A percentile compares a stretch with the other conserved stretches of the same genome.
phyloP scores from a whole-genome alignment of 2,113 vertebrate species.

The Asarcornis scutulata region DNA sequence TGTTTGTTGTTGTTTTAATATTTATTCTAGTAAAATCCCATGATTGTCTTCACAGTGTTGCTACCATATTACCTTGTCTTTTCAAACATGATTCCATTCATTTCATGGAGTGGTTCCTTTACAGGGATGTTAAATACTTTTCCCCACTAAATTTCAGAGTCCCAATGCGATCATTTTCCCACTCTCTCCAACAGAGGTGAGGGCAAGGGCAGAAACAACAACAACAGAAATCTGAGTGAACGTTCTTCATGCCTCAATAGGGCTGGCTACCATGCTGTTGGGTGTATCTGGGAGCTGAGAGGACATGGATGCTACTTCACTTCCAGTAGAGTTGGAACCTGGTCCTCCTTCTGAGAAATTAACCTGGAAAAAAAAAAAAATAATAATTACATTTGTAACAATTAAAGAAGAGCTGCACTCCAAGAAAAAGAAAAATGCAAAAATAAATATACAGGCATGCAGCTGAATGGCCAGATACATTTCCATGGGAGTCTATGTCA shows the following conservation, averaged over 20 bases:
- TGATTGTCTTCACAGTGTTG: slow-evolving; percentile 99
- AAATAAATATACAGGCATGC: slow-evolving; percentile 21
- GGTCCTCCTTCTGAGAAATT: slow-evolving; percentile 98
- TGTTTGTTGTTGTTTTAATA: not conserved
- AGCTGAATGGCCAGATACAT: not conserved
- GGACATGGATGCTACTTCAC: slow-evolving; percentile 98
- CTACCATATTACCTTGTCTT: slow-evolving; percentile 91
- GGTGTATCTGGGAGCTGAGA: slow-evolving; percentile 98
- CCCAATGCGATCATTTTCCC: slow-evolving; percentile 70
- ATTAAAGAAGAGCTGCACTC: not conserved
- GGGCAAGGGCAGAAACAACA: slow-evolving; percentile 63
- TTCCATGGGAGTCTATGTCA: not conserved
- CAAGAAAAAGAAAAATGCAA: not conserved
- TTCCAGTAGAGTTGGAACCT: slow-evolving; percentile 97
- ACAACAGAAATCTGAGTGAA: slow-evolving; percentile 69
- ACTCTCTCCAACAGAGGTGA: slow-evolving; percentile 76
- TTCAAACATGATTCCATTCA: slow-evolving; percentile 85
- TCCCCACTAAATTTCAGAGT: slow-evolving; percentile 64
- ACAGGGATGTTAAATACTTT: slow-evolving; percentile 79
- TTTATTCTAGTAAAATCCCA: slow-evolving; percentile 89
- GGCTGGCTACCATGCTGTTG: slow-evolving; percentile 99
- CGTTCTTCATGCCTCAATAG: slow-evolving; percentile 93
- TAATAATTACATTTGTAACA: slow-evolving; percentile 13
- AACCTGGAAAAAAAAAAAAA: slow-evolving; percentile 74
- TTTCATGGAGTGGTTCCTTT: slow-evolving; percentile 78